phyloP scores from a whole-genome alignment of 2,113 vertebrate genomes.

The Gymnocephalus cernua region DNA sequence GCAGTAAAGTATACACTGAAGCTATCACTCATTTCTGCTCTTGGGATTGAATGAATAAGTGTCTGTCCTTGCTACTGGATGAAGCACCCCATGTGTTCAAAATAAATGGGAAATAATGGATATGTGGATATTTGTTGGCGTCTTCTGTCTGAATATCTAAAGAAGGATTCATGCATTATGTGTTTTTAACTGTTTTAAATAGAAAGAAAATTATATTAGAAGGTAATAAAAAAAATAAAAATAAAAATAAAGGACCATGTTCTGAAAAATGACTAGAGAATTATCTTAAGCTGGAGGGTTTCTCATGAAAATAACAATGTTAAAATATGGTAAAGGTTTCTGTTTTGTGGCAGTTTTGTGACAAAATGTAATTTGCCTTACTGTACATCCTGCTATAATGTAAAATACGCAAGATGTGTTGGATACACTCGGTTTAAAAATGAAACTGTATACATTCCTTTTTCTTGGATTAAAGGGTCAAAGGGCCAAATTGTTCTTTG shows the following conservation, averaged over 20 bases:
- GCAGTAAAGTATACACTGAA: constrained; percentile 12
- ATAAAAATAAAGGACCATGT: too few species aligned
- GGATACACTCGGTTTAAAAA: not conserved
- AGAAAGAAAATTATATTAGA: not conserved
- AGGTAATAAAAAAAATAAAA: too few species aligned
- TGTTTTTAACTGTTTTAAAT: constrained; percentile 11
- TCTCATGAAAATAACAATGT: not conserved
- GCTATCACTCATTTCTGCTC: constrained; percentile 31
- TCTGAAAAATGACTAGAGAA: not conserved
- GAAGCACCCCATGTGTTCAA: constrained; percentile 60
- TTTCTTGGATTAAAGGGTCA: not conserved
- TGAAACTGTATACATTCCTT: not conserved
- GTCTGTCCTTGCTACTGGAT: constrained; percentile 55
- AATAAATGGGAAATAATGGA: constrained; percentile 71
- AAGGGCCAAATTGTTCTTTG: not conserved
- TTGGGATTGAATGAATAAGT: constrained; percentile 44
- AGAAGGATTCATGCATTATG: not conserved
- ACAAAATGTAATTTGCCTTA: not conserved
- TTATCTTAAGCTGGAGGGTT: not conserved
- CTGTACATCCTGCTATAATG: constrained; percentile 9
- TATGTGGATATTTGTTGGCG: constrained; percentile 68
- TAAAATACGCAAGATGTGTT: not conserved
- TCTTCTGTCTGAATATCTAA: constrained; percentile 60
- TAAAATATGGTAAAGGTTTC: not conserved
- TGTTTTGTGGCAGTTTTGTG: not conserved